Evolutionary conservation across 2,888 invertebrate species (phyloP).

Genomic region (Carterocephalus palaemon): DNA sequence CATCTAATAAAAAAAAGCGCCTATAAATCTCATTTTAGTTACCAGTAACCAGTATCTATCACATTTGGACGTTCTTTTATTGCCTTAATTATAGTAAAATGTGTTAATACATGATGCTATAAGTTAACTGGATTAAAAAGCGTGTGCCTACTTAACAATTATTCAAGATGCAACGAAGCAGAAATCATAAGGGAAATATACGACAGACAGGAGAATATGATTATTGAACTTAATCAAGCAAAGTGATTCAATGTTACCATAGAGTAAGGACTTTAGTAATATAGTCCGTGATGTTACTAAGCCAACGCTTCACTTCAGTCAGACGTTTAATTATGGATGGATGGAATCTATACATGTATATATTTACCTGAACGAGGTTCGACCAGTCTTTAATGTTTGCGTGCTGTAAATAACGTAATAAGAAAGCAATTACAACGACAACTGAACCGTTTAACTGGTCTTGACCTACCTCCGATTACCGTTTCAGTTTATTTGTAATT

Average conservation of each 20-base stretch:
- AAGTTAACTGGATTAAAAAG: too few species aligned
- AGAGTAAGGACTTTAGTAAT: too few species aligned
- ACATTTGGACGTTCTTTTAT: too few species aligned
- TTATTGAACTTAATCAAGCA: conserved; percentile 15
- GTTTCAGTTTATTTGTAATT: conserved; percentile 14
- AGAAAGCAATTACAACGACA: conserved; percentile 13
- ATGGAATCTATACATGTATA: neutral
- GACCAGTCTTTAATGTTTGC: conserved; percentile 12
- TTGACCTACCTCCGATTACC: conserved; percentile 19
- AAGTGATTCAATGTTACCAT: too few species aligned
- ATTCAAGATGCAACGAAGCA: conserved; percentile 8
- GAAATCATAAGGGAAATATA: conserved; percentile 11
- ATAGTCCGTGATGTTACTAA: too few species aligned
- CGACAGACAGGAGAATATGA: neutral
- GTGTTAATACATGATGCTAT: too few species aligned
- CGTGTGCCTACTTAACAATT: too few species aligned
- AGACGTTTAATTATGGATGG: neutral
- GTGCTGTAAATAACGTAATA: conserved; percentile 13
- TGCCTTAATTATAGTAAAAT: too few species aligned
- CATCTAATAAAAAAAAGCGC: too few species aligned
- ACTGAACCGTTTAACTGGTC: conserved; percentile 15
- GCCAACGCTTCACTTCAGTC: too few species aligned
- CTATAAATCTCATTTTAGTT: too few species aligned
- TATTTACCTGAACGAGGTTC: neutral
- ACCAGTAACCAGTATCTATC: too few species aligned